Base-by-base conservation (phyloP, 2,113 vertebrate genomes). In the Sinocyclocheilus anshuiensis region DNA sequence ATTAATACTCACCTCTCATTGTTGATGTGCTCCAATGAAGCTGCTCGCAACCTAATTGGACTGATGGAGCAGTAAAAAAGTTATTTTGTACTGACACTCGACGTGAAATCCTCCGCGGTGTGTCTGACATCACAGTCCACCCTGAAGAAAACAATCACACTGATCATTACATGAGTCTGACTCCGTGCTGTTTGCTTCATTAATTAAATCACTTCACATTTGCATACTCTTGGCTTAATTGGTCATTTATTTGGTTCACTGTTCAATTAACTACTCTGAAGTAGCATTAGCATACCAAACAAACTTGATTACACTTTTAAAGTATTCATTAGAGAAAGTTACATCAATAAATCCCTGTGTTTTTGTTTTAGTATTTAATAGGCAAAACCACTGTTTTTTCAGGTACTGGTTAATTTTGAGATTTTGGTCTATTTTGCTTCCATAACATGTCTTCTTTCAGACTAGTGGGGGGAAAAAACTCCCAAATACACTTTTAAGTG, bases 51-150 rank as follows among this genome's bases (percentile, higher is more conserved):
- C 24, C 48, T 33, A 83, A 50, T 69, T 53, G 63, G 42, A 71
- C 36, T 81, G 39, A 65, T 81, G 79, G 63, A 81, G n/a, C 39
- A 67, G 59, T 2, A 48, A 71, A 83, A 55, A 18, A 71, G 65
- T 29, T 69, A 50, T 83, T 83, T 69, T 26, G 24, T 29, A 22
- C 65, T 55, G 65, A 22, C 45, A 71, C 42, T 13, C 15, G 45
- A 33, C 12, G 9, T 9, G 9, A 82, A 53, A 82, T 1, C 29
- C 48, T 50, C 12, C 3, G 8, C 42, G 48, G 12, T 50, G 12
- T 13, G 10, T 13, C 2, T 59, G 22, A 81, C 42, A 24, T 69
- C n/a, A 33, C 42, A 13, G 1, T 83, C 67, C 24, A 71, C 13
- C 22, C 22, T 9, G n/a, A n/a, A 67, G 45, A 50, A 33, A 53